phyloP scores from a whole-genome alignment of 2,888 invertebrate species.

The Drosophila kokeensis region DNA sequence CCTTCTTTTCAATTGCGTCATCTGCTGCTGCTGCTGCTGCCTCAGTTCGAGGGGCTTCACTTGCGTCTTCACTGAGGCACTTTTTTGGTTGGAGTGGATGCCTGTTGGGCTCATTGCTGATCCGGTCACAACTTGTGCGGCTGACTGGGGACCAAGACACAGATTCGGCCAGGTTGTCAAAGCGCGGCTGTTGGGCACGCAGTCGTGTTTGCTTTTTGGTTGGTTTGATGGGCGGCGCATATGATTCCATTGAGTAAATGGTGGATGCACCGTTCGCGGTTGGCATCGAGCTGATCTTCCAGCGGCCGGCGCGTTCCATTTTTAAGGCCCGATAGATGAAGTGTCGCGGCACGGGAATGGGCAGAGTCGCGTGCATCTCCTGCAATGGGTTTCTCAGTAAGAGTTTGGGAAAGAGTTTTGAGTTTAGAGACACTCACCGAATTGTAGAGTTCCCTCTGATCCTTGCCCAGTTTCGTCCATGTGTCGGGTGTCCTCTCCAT shows the following conservation, averaged over 20 bases:
- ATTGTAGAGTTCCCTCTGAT: conserved; percentile 51
- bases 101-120: conserved; percentile 6
- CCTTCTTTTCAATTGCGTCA: background rate
- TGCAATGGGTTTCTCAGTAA: background rate
- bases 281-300: conserved; percentile 46
- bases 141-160: conserved; percentile 1
- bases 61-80: background rate
- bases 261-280: conserved; percentile 19
- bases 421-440: conserved; percentile 45
- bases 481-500: conserved; percentile 43
- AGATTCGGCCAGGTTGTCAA: conserved; percentile 40
- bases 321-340: conserved; percentile 60
- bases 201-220: conserved; percentile 9
- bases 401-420: background rate
- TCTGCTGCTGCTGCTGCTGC: background rate
- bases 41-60: background rate
- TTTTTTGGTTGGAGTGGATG: background rate
- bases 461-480: conserved; percentile 44
- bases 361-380: conserved; percentile 63
- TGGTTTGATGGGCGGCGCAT: conserved; percentile 46
- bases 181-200: conserved; percentile 37
- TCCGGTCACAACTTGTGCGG: conserved; percentile 12
- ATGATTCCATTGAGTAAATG: conserved; percentile 58
- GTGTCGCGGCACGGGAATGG: conserved; percentile 64
- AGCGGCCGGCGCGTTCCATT: conserved; percentile 65